Percentiles rank a stretch among this genome's conserved stretches.
These are phyloP conservation scores for Catocala nupta DNA, from an alignment of 2,888 invertebrate genomes.

Conservation along the genomic window DNA sequence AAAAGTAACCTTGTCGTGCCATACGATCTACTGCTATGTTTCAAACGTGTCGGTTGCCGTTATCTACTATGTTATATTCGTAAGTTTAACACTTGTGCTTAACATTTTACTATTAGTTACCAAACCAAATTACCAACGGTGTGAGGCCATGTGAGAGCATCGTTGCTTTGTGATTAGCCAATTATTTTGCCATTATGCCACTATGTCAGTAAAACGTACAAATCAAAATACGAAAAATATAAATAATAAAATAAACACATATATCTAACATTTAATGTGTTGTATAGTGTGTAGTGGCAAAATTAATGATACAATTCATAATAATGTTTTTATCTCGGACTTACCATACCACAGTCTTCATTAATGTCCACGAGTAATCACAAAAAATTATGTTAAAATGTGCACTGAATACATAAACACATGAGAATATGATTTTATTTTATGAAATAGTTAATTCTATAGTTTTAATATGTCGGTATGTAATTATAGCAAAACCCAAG, in stretches of 20 bases:
- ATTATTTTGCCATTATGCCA: constrained; percentile 78
- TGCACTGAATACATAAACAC: constrained; percentile 51
- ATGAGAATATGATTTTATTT: constrained; percentile 44
- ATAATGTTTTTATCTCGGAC: constrained; percentile 49
- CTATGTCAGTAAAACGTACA: constrained; percentile 74
- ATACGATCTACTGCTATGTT: constrained; percentile 42
- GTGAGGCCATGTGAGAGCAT: constrained; percentile 65
- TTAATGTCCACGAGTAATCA: constrained; percentile 48
- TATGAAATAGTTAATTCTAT: constrained; percentile 37
- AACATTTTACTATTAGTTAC: constrained; percentile 45
- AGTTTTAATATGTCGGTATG: constrained; percentile 42
- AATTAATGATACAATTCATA: constrained; percentile 46
- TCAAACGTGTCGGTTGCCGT: constrained; percentile 43
- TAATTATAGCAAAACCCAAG: constrained; percentile 42
- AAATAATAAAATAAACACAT: constrained; percentile 55
- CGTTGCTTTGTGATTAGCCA: constrained; percentile 65
- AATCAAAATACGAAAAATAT: constrained; percentile 57
- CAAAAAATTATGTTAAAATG: constrained; percentile 48
- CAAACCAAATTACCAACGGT: constrained; percentile 54
- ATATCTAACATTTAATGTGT: constrained; percentile 50
- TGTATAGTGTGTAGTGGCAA: constrained; percentile 53
- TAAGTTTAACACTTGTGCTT: constrained; percentile 39
- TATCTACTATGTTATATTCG: constrained; percentile 29
- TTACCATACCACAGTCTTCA: constrained; percentile 53
- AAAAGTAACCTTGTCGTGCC: not conserved